phyloP scores from a whole-genome alignment of 2,888 invertebrate genomes.

The Cerastis leucographa region DNA sequence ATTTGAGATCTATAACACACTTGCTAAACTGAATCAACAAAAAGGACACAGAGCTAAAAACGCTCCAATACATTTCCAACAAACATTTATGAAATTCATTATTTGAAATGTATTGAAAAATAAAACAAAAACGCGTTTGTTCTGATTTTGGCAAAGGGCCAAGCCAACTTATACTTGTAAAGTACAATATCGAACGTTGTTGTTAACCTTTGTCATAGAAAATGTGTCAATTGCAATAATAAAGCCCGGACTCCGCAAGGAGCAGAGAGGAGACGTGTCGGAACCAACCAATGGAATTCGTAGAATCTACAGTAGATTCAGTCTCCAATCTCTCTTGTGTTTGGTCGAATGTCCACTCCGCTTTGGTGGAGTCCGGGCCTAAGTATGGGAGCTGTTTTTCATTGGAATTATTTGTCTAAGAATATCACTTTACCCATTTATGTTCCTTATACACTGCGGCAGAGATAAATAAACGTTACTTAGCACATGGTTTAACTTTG shows the following conservation, averaged over 20 bases:
- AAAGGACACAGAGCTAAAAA: not conserved
- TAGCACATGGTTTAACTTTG: not conserved
- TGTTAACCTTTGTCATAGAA: conserved; percentile 11
- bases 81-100: not conserved
- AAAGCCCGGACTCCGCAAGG: not conserved
- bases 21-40: conserved; percentile 18
- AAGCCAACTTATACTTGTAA: not conserved
- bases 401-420: conserved; percentile 15
- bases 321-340: no score
- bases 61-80: not conserved
- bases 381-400: conserved; percentile 3
- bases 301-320: no score
- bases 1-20: conserved; percentile 57
- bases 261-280: no score
- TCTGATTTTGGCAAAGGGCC: not conserved
- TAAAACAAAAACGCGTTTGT: not conserved
- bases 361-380: no score
- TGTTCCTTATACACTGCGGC: no score
- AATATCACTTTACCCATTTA: conserved; percentile 6
- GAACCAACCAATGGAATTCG: no score
- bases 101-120: not conserved
- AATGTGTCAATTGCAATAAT: conserved; percentile 15
- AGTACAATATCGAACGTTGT: not conserved
- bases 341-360: no score
- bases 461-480: not conserved